Base-by-base conservation (phyloP, 2,113 vertebrate genomes). In the Pomatorhinus ruficollis region DNA sequence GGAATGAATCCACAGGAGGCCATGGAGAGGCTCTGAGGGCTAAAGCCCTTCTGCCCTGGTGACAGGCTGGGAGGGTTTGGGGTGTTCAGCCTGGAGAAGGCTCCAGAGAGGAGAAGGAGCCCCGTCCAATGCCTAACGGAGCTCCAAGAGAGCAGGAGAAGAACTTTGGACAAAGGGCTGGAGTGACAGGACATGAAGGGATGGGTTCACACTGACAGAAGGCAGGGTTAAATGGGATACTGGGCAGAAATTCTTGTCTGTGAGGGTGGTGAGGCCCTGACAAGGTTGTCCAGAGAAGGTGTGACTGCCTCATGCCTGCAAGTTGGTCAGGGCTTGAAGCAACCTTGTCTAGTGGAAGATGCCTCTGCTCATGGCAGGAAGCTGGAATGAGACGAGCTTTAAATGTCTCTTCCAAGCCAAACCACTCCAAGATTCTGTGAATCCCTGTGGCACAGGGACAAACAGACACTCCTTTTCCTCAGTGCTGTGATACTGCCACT, bases 151-250 rank as follows among this genome's bases (percentile, higher is more conserved):
- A 80, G 9, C 22, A 18, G 40, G 22, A 68, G 53, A 74, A 9
- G 40, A 47, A 35, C 31, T 54, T 3, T 23, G 40, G 75, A 3
- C 30, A 74, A 60, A 22, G 22, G 30, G 15, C 60, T 60, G 35
- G 31, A 24, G 25, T 30, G 68, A 42, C 31, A 61, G 30, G n/a
- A 8, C 0, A 1, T 8, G 10, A 3, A 3, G 4, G 25, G 42
- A 61, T 42, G 61, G 27, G 23, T 37, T 61, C 4, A 15, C 27
- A 40, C 14, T 81, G 54, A 35, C 35, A 75, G 31, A 24, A 9
- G 15, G 10, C 31, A 77, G 47, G 8, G 25, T 22, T 77, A 83
- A 15, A 56, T 33, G 22, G 49, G 49, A 37, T 37, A 83, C 1
- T 56, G 21, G 25, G 22, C 12, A 54, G 35, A 47, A 90, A 69